Conservation (phyloP, 2,113 vertebrate genomes). For the Balaenoptera acutorostrata region DNA sequence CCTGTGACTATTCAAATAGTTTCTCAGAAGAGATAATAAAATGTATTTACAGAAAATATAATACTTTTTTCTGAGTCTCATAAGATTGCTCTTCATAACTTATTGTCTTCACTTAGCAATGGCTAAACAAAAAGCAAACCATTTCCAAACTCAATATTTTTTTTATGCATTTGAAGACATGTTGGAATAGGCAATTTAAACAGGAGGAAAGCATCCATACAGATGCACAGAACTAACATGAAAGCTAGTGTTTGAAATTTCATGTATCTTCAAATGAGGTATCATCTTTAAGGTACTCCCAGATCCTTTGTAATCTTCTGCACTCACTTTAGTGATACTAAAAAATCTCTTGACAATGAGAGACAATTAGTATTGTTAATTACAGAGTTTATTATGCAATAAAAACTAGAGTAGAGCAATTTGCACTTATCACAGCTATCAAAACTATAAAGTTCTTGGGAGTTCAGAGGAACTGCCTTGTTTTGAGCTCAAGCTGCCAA, state of each 20-base stretch:
- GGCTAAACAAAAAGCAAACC: slow-evolving; percentile 39
- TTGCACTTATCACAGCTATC: background rate
- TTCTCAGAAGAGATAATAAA: background rate
- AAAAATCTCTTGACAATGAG: background rate
- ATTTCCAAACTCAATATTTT: background rate
- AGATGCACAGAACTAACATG: background rate
- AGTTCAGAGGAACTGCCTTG: slow-evolving; percentile 27
- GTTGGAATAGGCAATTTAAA: background rate
- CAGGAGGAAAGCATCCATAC: background rate
- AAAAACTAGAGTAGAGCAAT: background rate
- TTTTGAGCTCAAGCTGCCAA: background rate
- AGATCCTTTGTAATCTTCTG: background rate
- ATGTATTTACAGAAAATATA: background rate
- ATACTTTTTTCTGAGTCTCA: background rate
- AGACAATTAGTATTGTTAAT: background rate
- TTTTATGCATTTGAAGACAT: background rate
- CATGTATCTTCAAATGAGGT: background rate
- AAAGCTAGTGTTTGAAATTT: background rate
- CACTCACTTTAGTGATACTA: background rate
- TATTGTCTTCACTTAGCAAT: slow-evolving; percentile 41
- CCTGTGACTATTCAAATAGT: background rate
- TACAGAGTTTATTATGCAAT: background rate
- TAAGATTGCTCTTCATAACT: slow-evolving; percentile 38
- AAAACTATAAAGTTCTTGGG: slow-evolving; percentile 7
- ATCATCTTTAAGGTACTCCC: background rate